These are phyloP conservation scores for Malurus alboscapulatus DNA, from an alignment of 2,113 vertebrate genomes.

Conservation along the genomic window DNA sequence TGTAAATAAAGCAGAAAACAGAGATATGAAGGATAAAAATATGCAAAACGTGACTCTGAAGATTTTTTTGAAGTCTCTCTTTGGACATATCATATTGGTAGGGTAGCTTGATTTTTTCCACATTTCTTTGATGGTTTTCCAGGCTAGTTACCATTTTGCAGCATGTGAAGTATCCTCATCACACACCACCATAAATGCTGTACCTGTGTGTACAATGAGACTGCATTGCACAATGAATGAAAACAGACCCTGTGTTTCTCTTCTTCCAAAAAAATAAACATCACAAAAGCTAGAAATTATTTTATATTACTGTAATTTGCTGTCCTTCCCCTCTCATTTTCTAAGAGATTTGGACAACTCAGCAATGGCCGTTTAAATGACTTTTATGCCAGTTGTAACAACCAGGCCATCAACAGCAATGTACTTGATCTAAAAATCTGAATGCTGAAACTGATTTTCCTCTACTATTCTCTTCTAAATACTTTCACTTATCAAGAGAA, in stretches of 20 bases:
- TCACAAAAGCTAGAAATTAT: not conserved
- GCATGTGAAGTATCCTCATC: not conserved
- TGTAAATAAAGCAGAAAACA: constrained; percentile 32
- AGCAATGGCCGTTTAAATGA: not conserved
- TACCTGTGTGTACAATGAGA: not conserved
- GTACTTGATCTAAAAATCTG: not conserved
- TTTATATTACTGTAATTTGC: not conserved
- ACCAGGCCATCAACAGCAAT: not conserved
- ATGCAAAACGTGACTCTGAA: constrained; percentile 17
- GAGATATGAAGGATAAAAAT: constrained; percentile 27
- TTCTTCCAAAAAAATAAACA: not conserved
- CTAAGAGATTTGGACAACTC: not conserved
- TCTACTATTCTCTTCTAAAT: not conserved
- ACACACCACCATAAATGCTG: not conserved
- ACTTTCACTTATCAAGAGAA: not conserved
- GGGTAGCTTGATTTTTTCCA: not conserved
- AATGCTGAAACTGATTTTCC: not conserved
- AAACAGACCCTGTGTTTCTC: not conserved
- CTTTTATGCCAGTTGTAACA: not conserved
- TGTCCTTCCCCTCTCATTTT: not conserved
- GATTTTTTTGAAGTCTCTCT: not conserved
- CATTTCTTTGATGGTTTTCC: constrained; percentile 23
- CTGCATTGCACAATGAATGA: not conserved
- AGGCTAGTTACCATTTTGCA: not conserved
- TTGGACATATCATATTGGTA: not conserved